phyloP scores from a whole-genome alignment of 2,113 vertebrate genomes.

The Rousettus leschenaultii region DNA sequence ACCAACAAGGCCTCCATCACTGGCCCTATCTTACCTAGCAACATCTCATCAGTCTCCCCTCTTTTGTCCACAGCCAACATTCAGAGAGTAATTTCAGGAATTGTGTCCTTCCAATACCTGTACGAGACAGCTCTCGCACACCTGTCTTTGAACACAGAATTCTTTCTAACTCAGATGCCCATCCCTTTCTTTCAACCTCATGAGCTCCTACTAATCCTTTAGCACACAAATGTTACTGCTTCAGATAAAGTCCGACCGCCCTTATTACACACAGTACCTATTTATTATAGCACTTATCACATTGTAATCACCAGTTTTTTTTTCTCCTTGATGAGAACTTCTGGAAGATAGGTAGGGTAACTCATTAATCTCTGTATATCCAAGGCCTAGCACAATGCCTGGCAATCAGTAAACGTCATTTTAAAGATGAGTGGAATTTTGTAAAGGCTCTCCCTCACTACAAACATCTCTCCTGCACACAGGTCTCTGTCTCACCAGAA shows the following conservation, averaged over 20 bases:
- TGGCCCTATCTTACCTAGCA: neutral
- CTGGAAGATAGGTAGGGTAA: neutral
- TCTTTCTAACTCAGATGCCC: neutral
- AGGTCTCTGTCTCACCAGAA: neutral
- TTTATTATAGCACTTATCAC: slow-evolving; percentile 75
- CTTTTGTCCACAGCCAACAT: neutral
- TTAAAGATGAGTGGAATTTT: slow-evolving; percentile 20
- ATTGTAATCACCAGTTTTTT: slow-evolving; percentile 17
- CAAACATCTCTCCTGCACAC: neutral
- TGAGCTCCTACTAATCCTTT: neutral
- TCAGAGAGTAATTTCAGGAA: neutral
- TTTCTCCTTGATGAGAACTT: neutral
- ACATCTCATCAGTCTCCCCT: neutral
- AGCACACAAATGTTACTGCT: neutral
- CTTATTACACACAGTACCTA: neutral
- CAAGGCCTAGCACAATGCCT: slow-evolving; percentile 68
- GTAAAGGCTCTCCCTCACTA: neutral
- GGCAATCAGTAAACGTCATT: slow-evolving; percentile 44
- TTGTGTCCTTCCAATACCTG: neutral
- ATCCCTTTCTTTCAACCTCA: neutral
- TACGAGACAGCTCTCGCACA: neutral
- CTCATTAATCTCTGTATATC: slow-evolving; percentile 1
- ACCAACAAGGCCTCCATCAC: neutral
- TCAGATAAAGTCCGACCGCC: neutral
- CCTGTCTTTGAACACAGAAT: neutral